Conservation (phyloP, 2,888 invertebrate species). For the Ectemnius continuus region DNA sequence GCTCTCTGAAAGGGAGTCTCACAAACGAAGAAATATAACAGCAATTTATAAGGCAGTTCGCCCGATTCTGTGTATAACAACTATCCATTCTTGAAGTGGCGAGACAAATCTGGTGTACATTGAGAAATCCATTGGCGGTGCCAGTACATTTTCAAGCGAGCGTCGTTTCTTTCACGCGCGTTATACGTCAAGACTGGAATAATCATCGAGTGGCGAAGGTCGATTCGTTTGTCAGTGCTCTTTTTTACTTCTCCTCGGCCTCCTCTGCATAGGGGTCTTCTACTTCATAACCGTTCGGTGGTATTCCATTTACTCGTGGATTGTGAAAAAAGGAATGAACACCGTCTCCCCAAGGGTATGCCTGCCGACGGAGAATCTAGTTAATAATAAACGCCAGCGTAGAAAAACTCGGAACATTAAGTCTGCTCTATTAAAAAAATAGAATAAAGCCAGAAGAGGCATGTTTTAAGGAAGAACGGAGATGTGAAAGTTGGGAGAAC, state of each 20-base stretch:
- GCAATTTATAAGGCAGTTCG: no score
- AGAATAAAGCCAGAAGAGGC: no score
- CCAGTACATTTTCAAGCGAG: not conserved
- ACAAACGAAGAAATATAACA: no score
- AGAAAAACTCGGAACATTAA: no score
- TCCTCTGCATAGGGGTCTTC: conserved; percentile 56
- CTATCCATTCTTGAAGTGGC: no score
- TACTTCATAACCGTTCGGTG: conserved; percentile 68
- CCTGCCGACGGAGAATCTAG: conserved; percentile 56
- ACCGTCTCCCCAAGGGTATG: conserved; percentile 72
- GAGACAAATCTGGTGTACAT: not conserved
- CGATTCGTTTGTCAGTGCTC: not conserved
- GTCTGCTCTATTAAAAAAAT: no score
- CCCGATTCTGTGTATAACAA: no score
- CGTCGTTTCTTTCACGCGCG: no score
- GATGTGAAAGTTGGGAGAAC: no score
- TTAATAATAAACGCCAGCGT: conserved; percentile 8
- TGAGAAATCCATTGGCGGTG: not conserved
- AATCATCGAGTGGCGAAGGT: no score
- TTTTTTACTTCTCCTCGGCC: not conserved
- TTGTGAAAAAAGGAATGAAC: conserved; percentile 68
- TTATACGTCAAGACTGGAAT: no score
- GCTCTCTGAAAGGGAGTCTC: not conserved
- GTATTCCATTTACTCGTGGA: conserved; percentile 65
- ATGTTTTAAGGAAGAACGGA: no score